These are phyloP conservation scores for Drosophila miranda DNA, from an alignment of 1,140 invertebrate genomes.

Conservation along the genomic window DNA sequence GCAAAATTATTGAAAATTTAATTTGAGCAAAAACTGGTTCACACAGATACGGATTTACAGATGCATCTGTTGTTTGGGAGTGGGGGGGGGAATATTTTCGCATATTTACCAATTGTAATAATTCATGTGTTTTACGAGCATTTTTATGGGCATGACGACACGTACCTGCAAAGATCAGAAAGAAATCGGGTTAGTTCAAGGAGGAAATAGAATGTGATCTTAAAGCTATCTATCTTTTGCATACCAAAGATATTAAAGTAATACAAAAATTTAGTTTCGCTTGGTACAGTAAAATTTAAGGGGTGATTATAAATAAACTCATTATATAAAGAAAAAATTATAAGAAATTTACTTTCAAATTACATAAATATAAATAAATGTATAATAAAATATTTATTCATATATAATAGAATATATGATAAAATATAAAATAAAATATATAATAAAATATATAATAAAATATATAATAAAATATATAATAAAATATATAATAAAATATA, in stretches of 20 bases:
- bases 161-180: slow-evolving; percentile 53
- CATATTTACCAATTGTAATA: slow-evolving; percentile 56
- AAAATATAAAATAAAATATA: no score
- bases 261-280: background rate
- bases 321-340: no score
- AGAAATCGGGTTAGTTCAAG: slow-evolving; percentile 9
- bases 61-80: background rate
- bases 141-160: slow-evolving; percentile 47
- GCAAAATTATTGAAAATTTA: slow-evolving; percentile 59
- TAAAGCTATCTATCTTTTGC: background rate
- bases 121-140: slow-evolving; percentile 25
- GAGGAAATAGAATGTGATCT: background rate
- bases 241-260: background rate
- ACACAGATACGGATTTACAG: slow-evolving; percentile 17
- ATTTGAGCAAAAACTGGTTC: slow-evolving; percentile 49
- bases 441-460: no score
- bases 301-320: no score
- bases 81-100: slow-evolving; percentile 5
- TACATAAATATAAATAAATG: no score
- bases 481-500: no score
- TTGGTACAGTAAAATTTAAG: no score
- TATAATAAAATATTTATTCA: no score
- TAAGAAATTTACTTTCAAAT: no score
- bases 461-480: no score
- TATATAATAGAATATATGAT: no score